A percentile compares a stretch with the other conserved stretches of the same genome.
phyloP scores from a whole-genome alignment of 2,113 vertebrate genomes.

The Laticauda colubrina region DNA sequence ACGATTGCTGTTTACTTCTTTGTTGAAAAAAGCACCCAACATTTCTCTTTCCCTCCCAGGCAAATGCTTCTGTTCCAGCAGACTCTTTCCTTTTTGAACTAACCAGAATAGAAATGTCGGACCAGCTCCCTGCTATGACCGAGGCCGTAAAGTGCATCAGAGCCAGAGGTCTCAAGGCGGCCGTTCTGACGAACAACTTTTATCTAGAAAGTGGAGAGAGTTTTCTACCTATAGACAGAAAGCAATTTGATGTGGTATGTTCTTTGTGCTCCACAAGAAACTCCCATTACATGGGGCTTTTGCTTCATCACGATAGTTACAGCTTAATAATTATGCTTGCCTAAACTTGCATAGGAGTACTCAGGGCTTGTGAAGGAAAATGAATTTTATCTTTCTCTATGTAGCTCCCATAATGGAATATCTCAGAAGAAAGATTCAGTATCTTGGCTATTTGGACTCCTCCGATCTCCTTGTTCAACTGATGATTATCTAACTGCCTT shows the following conservation, averaged over 20 bases:
- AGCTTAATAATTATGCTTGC: neutral
- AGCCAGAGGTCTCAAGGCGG: conserved; percentile 74
- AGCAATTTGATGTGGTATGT: conserved; percentile 80
- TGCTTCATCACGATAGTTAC: neutral
- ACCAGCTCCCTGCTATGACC: conserved; percentile 73
- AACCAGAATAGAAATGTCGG: conserved; percentile 60
- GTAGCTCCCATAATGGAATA: neutral
- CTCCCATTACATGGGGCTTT: neutral
- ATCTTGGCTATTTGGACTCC: neutral
- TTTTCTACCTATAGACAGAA: conserved; percentile 65
- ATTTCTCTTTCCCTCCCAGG: conserved; percentile 55
- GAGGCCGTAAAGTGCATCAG: conserved; percentile 72
- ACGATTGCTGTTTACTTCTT: neutral
- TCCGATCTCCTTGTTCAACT: neutral
- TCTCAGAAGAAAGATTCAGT: neutral
- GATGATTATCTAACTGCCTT: neutral
- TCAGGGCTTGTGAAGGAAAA: neutral
- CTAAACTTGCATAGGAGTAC: neutral
- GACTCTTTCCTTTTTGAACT: conserved; percentile 70
- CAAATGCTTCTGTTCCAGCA: conserved; percentile 62
- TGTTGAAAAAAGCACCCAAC: neutral
- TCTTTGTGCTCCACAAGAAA: neutral
- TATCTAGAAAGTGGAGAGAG: conserved; percentile 58
- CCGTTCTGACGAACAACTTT: conserved; percentile 74
- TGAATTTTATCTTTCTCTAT: neutral